phyloP scores from a whole-genome alignment of 2,888 invertebrate species.

The Apodemia duryi region DNA sequence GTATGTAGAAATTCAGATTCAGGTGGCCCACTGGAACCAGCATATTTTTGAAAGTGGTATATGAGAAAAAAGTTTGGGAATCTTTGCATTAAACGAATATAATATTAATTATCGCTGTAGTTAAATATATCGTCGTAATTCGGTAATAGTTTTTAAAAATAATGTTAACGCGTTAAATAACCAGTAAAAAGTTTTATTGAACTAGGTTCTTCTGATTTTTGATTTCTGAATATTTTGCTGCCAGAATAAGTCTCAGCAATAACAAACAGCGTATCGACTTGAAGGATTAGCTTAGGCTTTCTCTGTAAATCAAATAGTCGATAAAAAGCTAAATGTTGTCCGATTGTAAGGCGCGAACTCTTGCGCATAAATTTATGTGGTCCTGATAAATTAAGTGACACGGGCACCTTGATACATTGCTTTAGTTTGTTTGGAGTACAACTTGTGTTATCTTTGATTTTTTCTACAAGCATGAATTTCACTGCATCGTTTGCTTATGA shows the following conservation, averaged over 20 bases:
- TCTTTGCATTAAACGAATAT: too few relatives aligned
- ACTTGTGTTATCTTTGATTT: constrained; percentile 7
- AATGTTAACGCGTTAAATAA: too few relatives aligned
- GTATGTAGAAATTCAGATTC: too few relatives aligned
- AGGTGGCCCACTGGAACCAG: too few relatives aligned
- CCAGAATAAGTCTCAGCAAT: constrained; percentile 50
- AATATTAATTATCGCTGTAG: too few relatives aligned
- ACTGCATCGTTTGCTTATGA: neutral
- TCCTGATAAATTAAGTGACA: constrained; percentile 72
- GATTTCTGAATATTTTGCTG: too few relatives aligned
- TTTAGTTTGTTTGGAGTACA: constrained; percentile 26
- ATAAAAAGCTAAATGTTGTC: constrained; percentile 78
- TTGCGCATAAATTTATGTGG: constrained; percentile 69
- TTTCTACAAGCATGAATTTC: neutral
- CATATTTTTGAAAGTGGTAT: too few relatives aligned
- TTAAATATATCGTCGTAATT: too few relatives aligned
- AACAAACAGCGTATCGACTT: constrained; percentile 61
- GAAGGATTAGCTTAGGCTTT: constrained; percentile 64
- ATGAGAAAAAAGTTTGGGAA: too few relatives aligned
- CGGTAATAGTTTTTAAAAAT: too few relatives aligned
- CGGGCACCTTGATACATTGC: constrained; percentile 57
- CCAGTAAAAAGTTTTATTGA: too few relatives aligned
- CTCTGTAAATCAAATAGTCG: constrained; percentile 70
- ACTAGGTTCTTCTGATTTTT: too few relatives aligned
- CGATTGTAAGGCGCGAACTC: constrained; percentile 64